These are phyloP conservation scores for Xiphydria camelus DNA, from an alignment of 2,888 invertebrate species.

Conservation along the genomic window DNA sequence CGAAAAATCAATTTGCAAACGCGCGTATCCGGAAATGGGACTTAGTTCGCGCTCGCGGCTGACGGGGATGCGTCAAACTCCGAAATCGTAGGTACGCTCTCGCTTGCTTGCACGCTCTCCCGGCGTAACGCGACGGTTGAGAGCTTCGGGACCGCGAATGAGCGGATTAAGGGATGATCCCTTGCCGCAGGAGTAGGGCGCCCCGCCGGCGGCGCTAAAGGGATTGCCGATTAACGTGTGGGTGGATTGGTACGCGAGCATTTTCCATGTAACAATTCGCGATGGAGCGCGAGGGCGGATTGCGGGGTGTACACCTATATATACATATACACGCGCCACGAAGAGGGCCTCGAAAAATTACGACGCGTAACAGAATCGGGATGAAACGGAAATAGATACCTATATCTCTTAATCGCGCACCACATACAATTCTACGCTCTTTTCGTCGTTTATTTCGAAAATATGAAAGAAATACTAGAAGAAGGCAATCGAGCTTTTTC, in stretches of 20 bases:
- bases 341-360: too few relatives aligned
- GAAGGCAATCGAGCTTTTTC: too few relatives aligned
- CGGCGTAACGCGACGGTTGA: slow-evolving; percentile 23
- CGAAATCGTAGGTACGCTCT: too few relatives aligned
- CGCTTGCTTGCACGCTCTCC: slow-evolving; percentile 36
- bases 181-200: slow-evolving; percentile 43
- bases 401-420: not conserved
- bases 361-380: not conserved
- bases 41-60: too few relatives aligned
- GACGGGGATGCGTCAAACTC: slow-evolving; percentile 43
- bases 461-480: too few relatives aligned
- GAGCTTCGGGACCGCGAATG: slow-evolving; percentile 54
- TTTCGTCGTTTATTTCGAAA: too few relatives aligned
- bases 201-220: slow-evolving; percentile 50
- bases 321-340: too few relatives aligned
- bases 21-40: too few relatives aligned
- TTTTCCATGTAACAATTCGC: not conserved
- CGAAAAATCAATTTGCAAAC: too few relatives aligned
- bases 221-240: slow-evolving; percentile 45
- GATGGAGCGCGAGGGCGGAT: not conserved
- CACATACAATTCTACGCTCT: too few relatives aligned
- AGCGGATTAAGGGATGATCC: slow-evolving; percentile 58
- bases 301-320: not conserved
- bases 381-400: not conserved
- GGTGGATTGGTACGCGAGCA: slow-evolving; percentile 25